A percentile compares a stretch with the other conserved stretches of the same genome.
Evolutionary conservation across 2,113 vertebrate species (phyloP).

Genomic region (Sturnira hondurensis): DNA sequence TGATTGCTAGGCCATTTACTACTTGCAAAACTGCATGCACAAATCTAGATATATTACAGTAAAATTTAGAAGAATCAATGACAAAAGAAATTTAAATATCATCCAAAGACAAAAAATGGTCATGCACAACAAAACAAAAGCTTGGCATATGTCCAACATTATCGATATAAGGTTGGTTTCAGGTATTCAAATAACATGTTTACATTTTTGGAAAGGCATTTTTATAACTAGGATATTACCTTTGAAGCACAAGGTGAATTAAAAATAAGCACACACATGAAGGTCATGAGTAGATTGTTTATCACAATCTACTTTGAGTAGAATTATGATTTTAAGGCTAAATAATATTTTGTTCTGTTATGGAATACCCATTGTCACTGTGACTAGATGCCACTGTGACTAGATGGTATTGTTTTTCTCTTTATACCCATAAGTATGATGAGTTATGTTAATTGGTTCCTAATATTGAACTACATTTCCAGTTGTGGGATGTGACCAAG

Average conservation of each 20-base stretch:
- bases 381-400: not conserved
- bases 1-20: not conserved
- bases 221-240: not conserved
- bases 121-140: not conserved
- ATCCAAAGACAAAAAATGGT: not conserved
- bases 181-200: not conserved
- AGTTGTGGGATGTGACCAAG: not conserved
- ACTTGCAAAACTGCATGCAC: not conserved
- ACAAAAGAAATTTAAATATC: not conserved
- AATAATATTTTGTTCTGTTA: not conserved
- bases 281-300: not conserved
- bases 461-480: not conserved
- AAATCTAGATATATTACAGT: not conserved
- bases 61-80: not conserved
- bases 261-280: accelerated
- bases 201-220: not conserved
- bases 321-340: not conserved
- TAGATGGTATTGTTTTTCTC: not conserved
- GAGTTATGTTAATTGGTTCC: not conserved
- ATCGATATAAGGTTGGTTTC: not conserved
- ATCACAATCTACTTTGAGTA: not conserved
- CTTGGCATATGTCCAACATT: not conserved
- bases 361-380: not conserved
- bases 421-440: not conserved
- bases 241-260: not conserved